Evolutionary conservation across 2,113 vertebrate genomes (phyloP), one percentile per base, ranked within the genome.

Genomic region (Phyllostomus hastatus): DNA sequence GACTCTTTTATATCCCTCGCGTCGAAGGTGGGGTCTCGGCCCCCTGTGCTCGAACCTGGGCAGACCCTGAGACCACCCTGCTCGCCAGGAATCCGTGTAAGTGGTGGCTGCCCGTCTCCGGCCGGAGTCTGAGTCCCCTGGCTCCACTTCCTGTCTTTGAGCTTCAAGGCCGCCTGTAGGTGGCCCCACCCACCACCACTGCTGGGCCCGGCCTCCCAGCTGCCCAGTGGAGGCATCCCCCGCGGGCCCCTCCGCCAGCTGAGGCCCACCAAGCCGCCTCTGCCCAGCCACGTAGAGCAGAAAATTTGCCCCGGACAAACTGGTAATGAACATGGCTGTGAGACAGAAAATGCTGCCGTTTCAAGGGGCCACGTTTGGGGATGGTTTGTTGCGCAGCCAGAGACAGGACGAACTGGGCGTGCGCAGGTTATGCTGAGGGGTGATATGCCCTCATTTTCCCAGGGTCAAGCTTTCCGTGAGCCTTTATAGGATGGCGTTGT

Each of bases 101-200:
- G 28, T 28, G 8, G 43, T 10, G 0, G 35, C 10, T 10, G 35
- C 22, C 11, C 2, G 41, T 31, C 54, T 35, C 48, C 28, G 11
- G 67, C 1, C 14, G 1, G 2, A 17, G 16, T 5, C 52, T 24
- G 31, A 28, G 41, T 22, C 1, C 15, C 10, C 33, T 2, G 5
- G 57, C 14, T 24, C 33, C 28, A 26, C 4, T 11, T 33, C 61
- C n/a, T 31, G 7, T 46, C 16, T 80, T 69, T 17, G 72, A 86
- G 28, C 15, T 10, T 35, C 7, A 17, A 35, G 2, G 8, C 2
- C n/a, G 35, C 4, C 8, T 0, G 4, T 0, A 6, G 4, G 19
- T 4, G 26, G 19, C 16, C 33, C 11, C 35, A 31, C 57, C 10
- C 52, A 72, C 15, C 2, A 17, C 52, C n/a, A 17, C 0, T 31